Percentiles rank a stretch among this genome's conserved stretches.
phyloP scores from a whole-genome alignment of 2,888 invertebrate genomes.

The Xestia rhomboidea region DNA sequence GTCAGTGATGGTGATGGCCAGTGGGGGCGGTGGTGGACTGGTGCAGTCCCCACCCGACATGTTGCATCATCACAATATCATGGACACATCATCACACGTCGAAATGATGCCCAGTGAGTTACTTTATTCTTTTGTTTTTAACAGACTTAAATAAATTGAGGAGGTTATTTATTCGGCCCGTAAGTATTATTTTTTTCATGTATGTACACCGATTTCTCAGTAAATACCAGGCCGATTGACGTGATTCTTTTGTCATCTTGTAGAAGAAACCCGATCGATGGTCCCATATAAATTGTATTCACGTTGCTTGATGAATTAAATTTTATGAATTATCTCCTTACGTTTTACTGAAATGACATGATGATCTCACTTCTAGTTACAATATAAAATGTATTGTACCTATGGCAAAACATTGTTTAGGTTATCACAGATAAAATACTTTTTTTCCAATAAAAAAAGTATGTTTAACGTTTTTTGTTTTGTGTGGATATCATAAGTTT shows the following conservation, averaged over 20 bases:
- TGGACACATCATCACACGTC: constrained; percentile 89
- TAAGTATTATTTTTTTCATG: background rate
- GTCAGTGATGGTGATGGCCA: constrained; percentile 90
- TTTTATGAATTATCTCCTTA: background rate
- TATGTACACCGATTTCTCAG: background rate
- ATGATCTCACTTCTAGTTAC: background rate
- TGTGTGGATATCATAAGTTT: too few relatives aligned
- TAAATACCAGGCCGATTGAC: background rate
- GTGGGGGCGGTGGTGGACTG: constrained; percentile 88
- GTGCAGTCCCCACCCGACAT: constrained; percentile 90
- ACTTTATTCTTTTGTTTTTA: background rate
- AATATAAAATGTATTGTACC: background rate
- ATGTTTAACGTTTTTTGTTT: background rate
- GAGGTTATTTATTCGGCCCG: background rate
- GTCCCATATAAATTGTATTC: background rate
- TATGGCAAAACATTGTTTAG: background rate
- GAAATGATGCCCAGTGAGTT: constrained; percentile 90
- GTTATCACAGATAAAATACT: background rate
- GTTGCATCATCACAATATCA: constrained; percentile 89
- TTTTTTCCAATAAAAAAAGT: too few relatives aligned
- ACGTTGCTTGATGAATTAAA: background rate
- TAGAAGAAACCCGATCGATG: background rate
- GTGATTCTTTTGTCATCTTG: background rate
- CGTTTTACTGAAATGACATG: background rate
- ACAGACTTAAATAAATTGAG: background rate